Evolutionary conservation across 1,140 invertebrate genomes (phyloP).

Genomic region (Zaprionus kolodkinae): DNA sequence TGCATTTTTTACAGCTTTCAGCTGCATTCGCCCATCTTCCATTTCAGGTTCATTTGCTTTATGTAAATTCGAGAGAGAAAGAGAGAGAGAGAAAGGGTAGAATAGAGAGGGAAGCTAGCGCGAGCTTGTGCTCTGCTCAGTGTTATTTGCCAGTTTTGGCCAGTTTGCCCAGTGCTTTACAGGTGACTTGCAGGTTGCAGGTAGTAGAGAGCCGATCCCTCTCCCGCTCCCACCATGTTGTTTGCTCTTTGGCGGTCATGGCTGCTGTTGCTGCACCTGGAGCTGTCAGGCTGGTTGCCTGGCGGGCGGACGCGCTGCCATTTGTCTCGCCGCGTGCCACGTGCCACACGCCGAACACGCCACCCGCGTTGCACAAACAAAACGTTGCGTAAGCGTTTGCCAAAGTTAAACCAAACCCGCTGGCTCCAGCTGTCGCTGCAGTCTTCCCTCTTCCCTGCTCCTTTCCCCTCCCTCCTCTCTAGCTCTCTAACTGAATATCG

Average conservation of each 20-base stretch:
- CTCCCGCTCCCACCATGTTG: background rate
- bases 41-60: constrained; percentile 78
- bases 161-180: constrained; percentile 65
- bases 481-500: constrained; percentile 67
- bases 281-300: constrained; percentile 60
- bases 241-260: constrained; percentile 9
- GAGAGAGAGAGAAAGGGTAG: no score
- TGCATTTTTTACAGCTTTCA: constrained; percentile 10
- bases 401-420: constrained; percentile 59
- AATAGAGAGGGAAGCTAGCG: background rate
- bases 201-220: background rate
- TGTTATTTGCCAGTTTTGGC: constrained; percentile 71
- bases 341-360: constrained; percentile 6
- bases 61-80: constrained; percentile 57
- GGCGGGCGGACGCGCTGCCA: constrained; percentile 41
- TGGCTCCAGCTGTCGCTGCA: background rate
- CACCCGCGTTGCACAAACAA: constrained; percentile 51
- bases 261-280: constrained; percentile 38
- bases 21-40: constrained; percentile 31
- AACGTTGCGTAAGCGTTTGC: constrained; percentile 77
- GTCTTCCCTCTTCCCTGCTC: background rate
- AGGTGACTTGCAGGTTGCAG: constrained; percentile 17
- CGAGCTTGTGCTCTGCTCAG: constrained; percentile 46
- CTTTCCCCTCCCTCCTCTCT: no score
- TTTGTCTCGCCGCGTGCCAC: constrained; percentile 47